Conservation (phyloP, 1,140 invertebrate genomes). For the Drosophila ogumai region DNA sequence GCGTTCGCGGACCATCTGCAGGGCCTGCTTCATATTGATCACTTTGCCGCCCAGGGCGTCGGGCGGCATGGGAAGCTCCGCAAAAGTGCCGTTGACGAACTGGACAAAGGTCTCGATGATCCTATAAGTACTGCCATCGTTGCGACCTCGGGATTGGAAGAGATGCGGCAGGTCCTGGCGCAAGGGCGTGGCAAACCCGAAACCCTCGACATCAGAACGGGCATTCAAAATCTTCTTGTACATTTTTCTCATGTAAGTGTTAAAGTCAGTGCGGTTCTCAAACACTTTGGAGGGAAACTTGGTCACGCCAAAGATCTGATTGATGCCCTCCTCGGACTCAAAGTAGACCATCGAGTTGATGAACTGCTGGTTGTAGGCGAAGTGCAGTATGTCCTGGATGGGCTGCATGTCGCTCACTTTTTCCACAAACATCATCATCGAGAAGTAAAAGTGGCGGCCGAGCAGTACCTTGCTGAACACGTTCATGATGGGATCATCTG, state of each 20-base stretch:
- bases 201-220: conserved; percentile 62
- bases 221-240: conserved; percentile 16
- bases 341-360: conserved; percentile 69
- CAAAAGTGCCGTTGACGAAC: conserved; percentile 63
- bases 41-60: conserved; percentile 60
- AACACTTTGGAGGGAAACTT: conserved; percentile 44
- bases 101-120: conserved; percentile 67
- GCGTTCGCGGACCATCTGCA: conserved; percentile 61
- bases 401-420: conserved; percentile 51
- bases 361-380: conserved; percentile 51
- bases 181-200: conserved; percentile 60
- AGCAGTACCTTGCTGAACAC: conserved; percentile 53
- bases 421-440: conserved; percentile 51
- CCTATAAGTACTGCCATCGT: conserved; percentile 68
- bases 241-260: not conserved
- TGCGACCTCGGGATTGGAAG: conserved; percentile 31
- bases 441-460: conserved; percentile 60
- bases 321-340: conserved; percentile 35
- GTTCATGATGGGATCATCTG: conserved; percentile 59
- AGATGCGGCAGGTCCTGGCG: conserved; percentile 67
- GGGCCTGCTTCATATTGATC: conserved; percentile 67
- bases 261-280: conserved; percentile 62
- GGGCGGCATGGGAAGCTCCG: conserved; percentile 32
- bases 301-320: conserved; percentile 56
- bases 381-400: conserved; percentile 42